phyloP scores from a whole-genome alignment of 2,888 invertebrate species.

The Noctua janthe region DNA sequence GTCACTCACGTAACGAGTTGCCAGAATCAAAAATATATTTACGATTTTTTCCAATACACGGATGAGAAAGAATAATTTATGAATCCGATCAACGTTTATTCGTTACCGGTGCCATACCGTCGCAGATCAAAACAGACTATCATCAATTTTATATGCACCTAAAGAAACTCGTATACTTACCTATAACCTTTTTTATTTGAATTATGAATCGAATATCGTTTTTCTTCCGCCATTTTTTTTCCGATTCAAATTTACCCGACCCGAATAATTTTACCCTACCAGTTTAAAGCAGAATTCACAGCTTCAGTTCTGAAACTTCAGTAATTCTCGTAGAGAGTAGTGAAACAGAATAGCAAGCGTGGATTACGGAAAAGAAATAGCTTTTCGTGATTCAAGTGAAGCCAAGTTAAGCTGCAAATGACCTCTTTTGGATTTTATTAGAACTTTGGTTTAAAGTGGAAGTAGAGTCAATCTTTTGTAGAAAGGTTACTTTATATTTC shows the following conservation, averaged over 20 bases:
- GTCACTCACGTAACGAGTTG: neutral
- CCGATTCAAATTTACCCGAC: neutral
- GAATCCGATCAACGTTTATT: conserved; percentile 17
- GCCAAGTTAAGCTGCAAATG: conserved; percentile 53
- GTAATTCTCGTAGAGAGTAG: conserved; percentile 10
- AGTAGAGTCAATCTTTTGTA: conserved; percentile 8
- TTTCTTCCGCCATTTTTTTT: neutral
- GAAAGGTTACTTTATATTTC: conserved; percentile 1
- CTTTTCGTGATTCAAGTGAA: conserved; percentile 41
- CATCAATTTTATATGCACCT: conserved; percentile 15
- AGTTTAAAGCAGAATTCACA: conserved; percentile 7
- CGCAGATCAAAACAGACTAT: conserved; percentile 14
- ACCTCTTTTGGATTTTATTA: conserved; percentile 47
- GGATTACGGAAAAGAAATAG: conserved; percentile 41
- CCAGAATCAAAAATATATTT: conserved; percentile 8
- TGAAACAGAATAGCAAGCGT: conserved; percentile 23
- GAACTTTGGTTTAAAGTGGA: conserved; percentile 29
- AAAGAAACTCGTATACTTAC: neutral
- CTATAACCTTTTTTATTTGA: conserved; percentile 1
- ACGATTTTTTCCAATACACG: neutral
- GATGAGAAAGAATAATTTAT: conserved; percentile 43
- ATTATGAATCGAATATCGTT: neutral
- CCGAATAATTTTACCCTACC: conserved; percentile 2
- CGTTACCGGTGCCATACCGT: neutral
- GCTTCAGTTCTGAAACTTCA: conserved; percentile 18